These are phyloP conservation scores for Tethea ocularis DNA, from an alignment of 2,888 invertebrate species.

Conservation along the genomic window DNA sequence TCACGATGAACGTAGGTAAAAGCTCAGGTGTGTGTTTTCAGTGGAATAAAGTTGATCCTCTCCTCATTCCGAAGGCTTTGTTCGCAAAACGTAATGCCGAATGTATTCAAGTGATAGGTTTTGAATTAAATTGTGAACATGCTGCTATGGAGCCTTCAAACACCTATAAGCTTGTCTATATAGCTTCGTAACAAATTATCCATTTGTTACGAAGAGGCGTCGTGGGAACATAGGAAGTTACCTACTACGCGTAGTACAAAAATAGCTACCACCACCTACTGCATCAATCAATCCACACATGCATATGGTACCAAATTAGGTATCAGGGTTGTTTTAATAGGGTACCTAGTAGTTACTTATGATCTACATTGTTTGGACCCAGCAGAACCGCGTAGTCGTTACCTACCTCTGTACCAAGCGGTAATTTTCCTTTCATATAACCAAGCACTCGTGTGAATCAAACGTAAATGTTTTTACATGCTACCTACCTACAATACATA, in stretches of 20 bases:
- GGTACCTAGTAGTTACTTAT: background rate
- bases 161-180: no score
- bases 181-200: no score
- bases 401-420: background rate
- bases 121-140: background rate
- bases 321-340: no score
- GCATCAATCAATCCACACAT: no score
- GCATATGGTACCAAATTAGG: no score
- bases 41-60: conserved; percentile 31
- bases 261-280: no score
- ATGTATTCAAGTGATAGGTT: background rate
- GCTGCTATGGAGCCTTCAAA: background rate
- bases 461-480: background rate
- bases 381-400: background rate
- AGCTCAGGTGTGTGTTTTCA: conserved; percentile 35
- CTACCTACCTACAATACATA: background rate
- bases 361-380: no score
- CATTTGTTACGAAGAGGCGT: no score
- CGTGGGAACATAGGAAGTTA: no score
- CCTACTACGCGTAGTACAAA: no score
- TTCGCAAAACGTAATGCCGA: conserved; percentile 20
- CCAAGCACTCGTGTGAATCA: background rate
- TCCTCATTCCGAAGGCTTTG: conserved; percentile 30
- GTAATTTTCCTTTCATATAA: background rate
- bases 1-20: conserved; percentile 18